A percentile compares a stretch with the other conserved stretches of the same genome.
phyloP scores from a whole-genome alignment of 1,140 invertebrate species.

The Hermetia illucens region DNA sequence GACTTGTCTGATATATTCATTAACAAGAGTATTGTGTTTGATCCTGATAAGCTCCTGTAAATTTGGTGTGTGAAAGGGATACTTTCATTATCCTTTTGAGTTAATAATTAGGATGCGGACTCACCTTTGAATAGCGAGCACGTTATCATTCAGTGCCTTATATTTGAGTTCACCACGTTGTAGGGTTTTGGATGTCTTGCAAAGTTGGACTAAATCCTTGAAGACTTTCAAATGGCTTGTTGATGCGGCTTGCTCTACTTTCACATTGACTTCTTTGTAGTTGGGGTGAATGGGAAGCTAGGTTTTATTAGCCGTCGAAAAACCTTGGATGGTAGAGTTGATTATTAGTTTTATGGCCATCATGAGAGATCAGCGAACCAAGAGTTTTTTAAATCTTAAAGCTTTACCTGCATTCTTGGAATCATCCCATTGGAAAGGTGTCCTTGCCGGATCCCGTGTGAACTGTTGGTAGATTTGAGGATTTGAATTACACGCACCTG shows the following conservation, averaged over 20 bases:
- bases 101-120: no score
- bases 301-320: constrained; percentile 38
- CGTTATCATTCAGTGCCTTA: constrained; percentile 17
- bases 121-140: constrained; percentile 23
- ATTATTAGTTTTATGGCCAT: no score
- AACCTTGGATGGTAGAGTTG: no score
- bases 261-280: constrained; percentile 32
- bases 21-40: no score
- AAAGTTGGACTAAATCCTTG: constrained; percentile 16
- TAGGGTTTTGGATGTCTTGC: constrained; percentile 6
- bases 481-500: constrained; percentile 42
- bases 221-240: constrained; percentile 23
- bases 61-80: no score
- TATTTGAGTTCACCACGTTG: constrained; percentile 15
- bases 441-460: constrained; percentile 52
- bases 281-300: constrained; percentile 50
- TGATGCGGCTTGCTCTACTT: constrained; percentile 8
- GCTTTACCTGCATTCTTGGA: constrained; percentile 43
- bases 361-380: no score
- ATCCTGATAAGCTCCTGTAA: no score
- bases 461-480: constrained; percentile 29
- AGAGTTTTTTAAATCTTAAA: no score
- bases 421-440: constrained; percentile 65
- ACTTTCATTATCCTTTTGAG: no score
- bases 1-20: no score